A percentile compares a stretch with the other conserved stretches of the same genome.
These are phyloP conservation scores for Ornithoptera priamus DNA, from an alignment of 2,888 invertebrate species.

Conservation along the genomic window DNA sequence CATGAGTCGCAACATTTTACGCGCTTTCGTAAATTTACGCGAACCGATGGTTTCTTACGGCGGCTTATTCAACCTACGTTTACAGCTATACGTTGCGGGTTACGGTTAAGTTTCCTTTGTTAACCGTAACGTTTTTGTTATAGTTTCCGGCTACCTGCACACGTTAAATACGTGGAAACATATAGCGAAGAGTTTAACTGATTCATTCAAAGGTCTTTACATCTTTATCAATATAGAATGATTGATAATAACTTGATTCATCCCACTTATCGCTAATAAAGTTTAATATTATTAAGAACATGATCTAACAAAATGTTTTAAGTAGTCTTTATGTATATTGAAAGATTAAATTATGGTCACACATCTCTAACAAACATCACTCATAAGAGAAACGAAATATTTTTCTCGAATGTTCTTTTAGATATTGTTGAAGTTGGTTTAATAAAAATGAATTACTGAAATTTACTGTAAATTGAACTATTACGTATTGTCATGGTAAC, in stretches of 20 bases:
- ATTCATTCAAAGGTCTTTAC: constrained; percentile 54
- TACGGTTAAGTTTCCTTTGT: constrained; percentile 73
- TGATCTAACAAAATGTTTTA: too few species aligned
- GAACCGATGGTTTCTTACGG: constrained; percentile 26
- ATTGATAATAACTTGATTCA: not conserved
- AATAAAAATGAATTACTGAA: too few species aligned
- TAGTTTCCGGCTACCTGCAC: constrained; percentile 67
- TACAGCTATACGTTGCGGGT: constrained; percentile 55
- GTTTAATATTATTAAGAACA: too few species aligned
- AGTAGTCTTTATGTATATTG: too few species aligned
- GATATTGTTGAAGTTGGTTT: too few species aligned
- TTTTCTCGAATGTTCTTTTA: too few species aligned
- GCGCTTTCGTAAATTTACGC: constrained; percentile 13
- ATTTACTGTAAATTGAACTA: too few species aligned
- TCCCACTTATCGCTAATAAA: too few species aligned
- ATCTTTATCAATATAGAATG: not conserved
- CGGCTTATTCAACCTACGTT: constrained; percentile 4
- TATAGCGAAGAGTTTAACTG: constrained; percentile 44
- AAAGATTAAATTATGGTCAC: too few species aligned
- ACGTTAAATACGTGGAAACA: constrained; percentile 77
- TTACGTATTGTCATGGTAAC: too few species aligned
- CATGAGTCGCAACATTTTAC: constrained; percentile 13
- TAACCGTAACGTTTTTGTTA: constrained; percentile 71
- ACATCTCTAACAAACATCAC: too few species aligned
- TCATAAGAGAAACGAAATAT: too few species aligned